Percentiles rank a stretch among this genome's conserved stretches.
Conservation (phyloP, 2,113 vertebrate species). For the Prunella fulvescens region DNA sequence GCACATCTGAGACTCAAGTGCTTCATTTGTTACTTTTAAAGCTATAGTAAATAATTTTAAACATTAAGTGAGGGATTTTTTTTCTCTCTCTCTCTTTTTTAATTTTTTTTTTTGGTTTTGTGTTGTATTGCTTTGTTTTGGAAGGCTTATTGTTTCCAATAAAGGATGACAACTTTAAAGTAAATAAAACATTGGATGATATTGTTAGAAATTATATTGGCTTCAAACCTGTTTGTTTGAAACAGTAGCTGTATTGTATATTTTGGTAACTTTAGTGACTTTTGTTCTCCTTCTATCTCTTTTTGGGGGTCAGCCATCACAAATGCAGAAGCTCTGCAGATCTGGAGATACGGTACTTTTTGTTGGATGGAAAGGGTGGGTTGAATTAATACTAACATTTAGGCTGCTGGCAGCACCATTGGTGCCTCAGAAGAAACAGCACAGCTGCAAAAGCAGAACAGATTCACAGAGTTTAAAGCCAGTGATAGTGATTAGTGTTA, state of each 20-base stretch:
- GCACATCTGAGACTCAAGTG: slow-evolving; percentile 35
- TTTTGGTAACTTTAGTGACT: slow-evolving; percentile 25
- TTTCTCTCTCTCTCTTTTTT: background rate
- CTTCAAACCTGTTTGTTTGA: slow-evolving; percentile 10
- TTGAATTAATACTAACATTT: slow-evolving; percentile 2
- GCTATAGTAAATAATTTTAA: slow-evolving; percentile 46
- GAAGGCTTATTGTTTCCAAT: background rate
- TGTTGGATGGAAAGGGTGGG: slow-evolving; percentile 4
- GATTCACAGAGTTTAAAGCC: background rate
- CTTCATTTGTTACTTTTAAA: slow-evolving; percentile 60
- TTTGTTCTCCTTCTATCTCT: background rate
- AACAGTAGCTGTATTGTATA: slow-evolving; percentile 36
- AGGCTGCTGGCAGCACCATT: background rate
- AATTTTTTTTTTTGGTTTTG: background rate
- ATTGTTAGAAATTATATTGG: background rate
- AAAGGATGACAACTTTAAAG: background rate
- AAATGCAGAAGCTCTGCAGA: slow-evolving; percentile 43
- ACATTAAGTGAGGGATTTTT: accelerated
- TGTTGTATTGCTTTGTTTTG: background rate
- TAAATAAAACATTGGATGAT: background rate
- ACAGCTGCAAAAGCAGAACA: slow-evolving; percentile 28
- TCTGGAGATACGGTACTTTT: background rate
- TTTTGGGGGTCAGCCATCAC: slow-evolving; percentile 39
- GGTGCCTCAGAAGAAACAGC: background rate
- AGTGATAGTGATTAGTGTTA: background rate